A percentile compares a stretch with the other conserved stretches of the same genome.
Conservation (phyloP, 2,797 vertebrate species). For the Alosa sapidissima region DNA sequence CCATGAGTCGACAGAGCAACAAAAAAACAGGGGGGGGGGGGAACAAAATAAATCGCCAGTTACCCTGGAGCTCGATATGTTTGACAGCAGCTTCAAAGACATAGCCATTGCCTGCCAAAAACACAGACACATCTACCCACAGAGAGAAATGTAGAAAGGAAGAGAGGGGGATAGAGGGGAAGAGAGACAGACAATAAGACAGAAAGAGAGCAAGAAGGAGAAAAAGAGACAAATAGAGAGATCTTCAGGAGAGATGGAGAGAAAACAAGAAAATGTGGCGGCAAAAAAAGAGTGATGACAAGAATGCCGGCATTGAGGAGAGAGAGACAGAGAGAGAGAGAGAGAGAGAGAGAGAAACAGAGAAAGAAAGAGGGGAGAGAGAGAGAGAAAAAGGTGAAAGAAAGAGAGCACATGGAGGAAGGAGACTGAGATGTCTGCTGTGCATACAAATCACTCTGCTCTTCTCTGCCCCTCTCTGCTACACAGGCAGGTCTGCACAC, state of each 20-base stretch:
- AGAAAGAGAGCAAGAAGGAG: neutral
- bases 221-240: neutral
- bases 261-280: neutral
- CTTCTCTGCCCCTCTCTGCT: neutral
- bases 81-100: slow-evolving; percentile 18
- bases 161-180: neutral
- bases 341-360: neutral
- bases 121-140: neutral
- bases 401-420: neutral
- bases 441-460: slow-evolving; percentile 40
- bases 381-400: neutral
- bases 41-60: neutral
- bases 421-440: slow-evolving; percentile 29
- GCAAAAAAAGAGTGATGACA: neutral
- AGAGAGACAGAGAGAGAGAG: neutral
- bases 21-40: neutral
- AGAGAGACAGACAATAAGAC: neutral
- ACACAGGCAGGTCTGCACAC: neutral
- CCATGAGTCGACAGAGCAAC: neutral
- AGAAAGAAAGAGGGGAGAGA: neutral
- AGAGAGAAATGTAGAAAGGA: neutral
- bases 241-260: neutral
- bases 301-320: neutral
- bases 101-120: slow-evolving; percentile 5
- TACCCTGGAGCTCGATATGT: neutral